phyloP scores from a whole-genome alignment of 2,888 invertebrate genomes.

The Nomada ruficornis region DNA sequence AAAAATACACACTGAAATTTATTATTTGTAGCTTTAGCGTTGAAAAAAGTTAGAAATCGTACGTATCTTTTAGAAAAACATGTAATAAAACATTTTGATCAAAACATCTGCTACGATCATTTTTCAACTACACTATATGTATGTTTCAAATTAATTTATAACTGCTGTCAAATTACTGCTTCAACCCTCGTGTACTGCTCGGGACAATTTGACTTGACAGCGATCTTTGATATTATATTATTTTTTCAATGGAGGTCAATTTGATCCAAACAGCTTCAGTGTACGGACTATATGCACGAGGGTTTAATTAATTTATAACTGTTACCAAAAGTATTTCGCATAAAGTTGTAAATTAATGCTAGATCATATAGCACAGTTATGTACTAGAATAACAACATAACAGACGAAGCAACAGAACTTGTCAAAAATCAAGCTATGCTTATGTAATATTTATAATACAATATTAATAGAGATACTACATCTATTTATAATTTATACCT shows the following conservation, averaged over 20 bases:
- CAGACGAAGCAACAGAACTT: conserved; percentile 45
- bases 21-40: neutral
- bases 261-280: no score
- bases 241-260: no score
- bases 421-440: conserved; percentile 33
- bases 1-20: neutral
- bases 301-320: no score
- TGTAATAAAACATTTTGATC: neutral
- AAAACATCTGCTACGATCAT: conserved; percentile 16
- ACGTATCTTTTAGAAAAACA: conserved; percentile 8
- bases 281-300: no score
- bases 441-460: conserved; percentile 37
- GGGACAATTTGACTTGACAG: no score
- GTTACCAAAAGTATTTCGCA: conserved; percentile 1
- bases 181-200: no score
- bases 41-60: neutral
- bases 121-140: neutral
- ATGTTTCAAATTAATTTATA: conserved; percentile 11
- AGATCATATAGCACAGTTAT: conserved; percentile 13
- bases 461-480: conserved; percentile 73
- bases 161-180: neutral
- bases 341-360: conserved; percentile 35
- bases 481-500: conserved; percentile 79
- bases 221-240: no score
- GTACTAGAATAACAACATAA: conserved; percentile 21